Evolutionary conservation across 1,140 invertebrate genomes (phyloP).

Genomic region (Pemphigus obesinymphae): DNA sequence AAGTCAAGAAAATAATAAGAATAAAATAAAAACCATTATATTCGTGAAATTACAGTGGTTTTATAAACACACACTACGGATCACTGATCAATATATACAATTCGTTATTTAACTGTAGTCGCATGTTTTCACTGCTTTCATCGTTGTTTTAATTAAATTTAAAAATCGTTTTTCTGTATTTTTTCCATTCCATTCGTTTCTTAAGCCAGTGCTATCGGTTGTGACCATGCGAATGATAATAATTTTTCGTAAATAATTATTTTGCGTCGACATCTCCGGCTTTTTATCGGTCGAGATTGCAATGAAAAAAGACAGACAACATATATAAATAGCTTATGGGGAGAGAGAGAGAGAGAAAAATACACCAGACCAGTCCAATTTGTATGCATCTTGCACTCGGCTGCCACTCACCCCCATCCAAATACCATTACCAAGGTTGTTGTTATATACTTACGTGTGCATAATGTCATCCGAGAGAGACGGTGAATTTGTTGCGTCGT

Average conservation of each 20-base stretch:
- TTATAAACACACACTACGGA: too few relatives aligned
- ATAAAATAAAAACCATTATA: too few relatives aligned
- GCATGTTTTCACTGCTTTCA: neutral
- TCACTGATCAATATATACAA: too few relatives aligned
- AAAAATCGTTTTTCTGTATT: neutral
- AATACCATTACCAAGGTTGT: constrained; percentile 5
- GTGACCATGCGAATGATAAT: too few relatives aligned
- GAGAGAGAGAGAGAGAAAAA: neutral
- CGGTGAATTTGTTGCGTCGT: neutral
- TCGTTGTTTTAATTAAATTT: neutral
- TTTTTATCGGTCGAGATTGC: neutral
- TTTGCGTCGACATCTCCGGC: neutral
- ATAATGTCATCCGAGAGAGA: neutral
- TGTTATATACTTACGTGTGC: neutral
- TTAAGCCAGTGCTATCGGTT: too few relatives aligned
- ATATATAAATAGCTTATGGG: too few relatives aligned
- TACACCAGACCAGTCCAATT: constrained; percentile 12
- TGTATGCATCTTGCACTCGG: constrained; percentile 23
- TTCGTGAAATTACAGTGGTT: too few relatives aligned
- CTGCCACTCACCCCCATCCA: neutral
- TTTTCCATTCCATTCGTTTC: too few relatives aligned
- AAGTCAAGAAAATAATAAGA: too few relatives aligned
- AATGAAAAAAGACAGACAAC: too few relatives aligned
- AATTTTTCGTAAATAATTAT: too few relatives aligned
- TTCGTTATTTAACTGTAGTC: too few relatives aligned